Base-by-base conservation (phyloP, 2,888 invertebrate species). In the Invenusta paracnida region DNA sequence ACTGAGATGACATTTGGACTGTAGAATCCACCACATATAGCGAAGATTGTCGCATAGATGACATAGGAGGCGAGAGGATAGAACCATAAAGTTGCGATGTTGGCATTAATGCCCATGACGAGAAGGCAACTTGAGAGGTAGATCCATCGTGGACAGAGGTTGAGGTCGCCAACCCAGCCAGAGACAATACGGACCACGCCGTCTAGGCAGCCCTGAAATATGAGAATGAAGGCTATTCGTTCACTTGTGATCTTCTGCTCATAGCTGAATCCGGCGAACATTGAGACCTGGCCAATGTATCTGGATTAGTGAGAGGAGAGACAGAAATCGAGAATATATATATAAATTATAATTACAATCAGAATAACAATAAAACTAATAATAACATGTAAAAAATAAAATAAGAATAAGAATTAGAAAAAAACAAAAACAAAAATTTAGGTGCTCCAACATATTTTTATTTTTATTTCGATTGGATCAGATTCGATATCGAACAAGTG, bases 111-210 rank as follows among this genome's bases (percentile, higher is more conserved):
- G 11, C 73, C 73, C 73, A 73, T 73, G 23, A 73, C 23, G 73
- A 73, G 23, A 23, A 73, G 73, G 73, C 11, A 23, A 2, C 5
- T 23, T 23, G 23, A 5, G 23, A 73, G 73, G 73, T 13, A 73
- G 73, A 73, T 25, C 73, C 73, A 73, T n/a, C 73, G 73, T 5
- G 73, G 73, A 23, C 73, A 73, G 73, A 73, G 27, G 73, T 73
- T 5, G 27, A 73, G 23, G 73, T 73, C 73, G 17, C 23, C 73
- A 2, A 73, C 2, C 73, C 73, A 73, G 2, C 73, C 73, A 2
- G 73, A 73, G 27, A 73, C 5, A 5, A 73, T 23, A 23, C 73
- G 73, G 2, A 73, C 73, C 2, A 23, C 27, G 5, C 73, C 73
- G 17, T 73, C 73, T 23, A 73, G 73, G 23, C 5, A 23, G 73